These are phyloP conservation scores for Platysternon megacephalum DNA, from an alignment of 2,113 vertebrate species.

Conservation along the genomic window DNA sequence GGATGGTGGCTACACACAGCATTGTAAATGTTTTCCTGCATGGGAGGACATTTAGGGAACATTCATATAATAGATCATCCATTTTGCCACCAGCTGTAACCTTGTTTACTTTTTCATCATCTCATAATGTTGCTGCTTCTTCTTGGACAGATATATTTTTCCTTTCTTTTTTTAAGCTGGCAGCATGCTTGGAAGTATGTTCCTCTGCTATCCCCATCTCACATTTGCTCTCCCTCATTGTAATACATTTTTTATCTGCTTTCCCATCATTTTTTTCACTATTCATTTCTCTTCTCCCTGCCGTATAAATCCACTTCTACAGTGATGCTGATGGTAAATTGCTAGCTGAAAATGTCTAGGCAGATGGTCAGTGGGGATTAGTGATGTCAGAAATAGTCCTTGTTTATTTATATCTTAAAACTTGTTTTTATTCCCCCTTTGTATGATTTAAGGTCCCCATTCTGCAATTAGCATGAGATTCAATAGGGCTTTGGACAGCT, in stretches of 20 bases:
- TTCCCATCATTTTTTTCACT: background rate
- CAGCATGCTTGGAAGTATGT: background rate
- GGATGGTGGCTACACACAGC: background rate
- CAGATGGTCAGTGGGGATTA: background rate
- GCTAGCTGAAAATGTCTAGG: background rate
- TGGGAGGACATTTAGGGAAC: background rate
- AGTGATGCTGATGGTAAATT: fast-evolving
- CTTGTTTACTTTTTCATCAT: background rate
- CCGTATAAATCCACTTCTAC: background rate
- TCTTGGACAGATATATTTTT: background rate
- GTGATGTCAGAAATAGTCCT: background rate
- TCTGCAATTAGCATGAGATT: background rate
- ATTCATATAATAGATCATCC: background rate
- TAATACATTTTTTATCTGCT: conserved; percentile 6
- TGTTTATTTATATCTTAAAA: background rate
- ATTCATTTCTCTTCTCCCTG: background rate
- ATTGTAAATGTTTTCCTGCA: background rate
- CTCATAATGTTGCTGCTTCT: background rate
- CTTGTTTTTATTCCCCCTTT: background rate
- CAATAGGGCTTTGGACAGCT: background rate
- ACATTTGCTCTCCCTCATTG: background rate
- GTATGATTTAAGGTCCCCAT: background rate
- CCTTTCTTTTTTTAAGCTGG: background rate
- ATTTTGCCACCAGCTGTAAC: background rate
- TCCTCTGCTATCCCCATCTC: background rate